A percentile compares a stretch with the other conserved stretches of the same genome.
Conservation (phyloP, 2,888 invertebrate species). For the Seladonia tumulorum region DNA sequence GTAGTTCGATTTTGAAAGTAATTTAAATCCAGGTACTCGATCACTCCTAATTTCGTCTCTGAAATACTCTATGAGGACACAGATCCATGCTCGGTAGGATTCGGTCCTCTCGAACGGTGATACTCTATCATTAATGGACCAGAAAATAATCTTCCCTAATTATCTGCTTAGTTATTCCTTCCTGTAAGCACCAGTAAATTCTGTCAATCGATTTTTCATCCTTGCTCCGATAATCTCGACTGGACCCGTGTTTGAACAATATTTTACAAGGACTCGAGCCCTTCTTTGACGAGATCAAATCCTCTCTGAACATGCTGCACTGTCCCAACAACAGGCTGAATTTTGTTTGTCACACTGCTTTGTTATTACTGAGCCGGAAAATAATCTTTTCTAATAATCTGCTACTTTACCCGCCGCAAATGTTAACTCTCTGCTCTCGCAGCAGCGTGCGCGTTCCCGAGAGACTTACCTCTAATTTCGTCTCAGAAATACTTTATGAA, state of each 20-base stretch:
- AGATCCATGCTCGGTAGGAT: no score
- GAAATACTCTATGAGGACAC: background rate
- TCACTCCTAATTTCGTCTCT: background rate
- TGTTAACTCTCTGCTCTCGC: no score
- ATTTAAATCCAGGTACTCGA: no score
- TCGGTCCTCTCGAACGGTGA: background rate
- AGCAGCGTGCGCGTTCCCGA: no score
- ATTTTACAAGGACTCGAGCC: background rate
- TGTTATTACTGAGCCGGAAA: background rate
- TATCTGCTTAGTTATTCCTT: background rate
- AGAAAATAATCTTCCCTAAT: background rate
- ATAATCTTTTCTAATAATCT: background rate
- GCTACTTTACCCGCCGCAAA: no score
- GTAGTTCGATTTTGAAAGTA: no score
- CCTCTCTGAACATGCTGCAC: background rate
- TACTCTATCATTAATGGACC: background rate
- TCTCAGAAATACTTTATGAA: background rate
- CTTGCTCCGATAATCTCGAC: background rate
- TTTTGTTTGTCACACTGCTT: background rate
- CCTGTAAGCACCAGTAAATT: background rate
- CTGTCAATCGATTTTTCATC: background rate
- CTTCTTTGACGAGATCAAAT: background rate
- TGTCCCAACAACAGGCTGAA: background rate
- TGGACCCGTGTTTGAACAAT: background rate
- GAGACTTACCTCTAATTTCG: background rate